These are phyloP conservation scores for Heliothis subflexa DNA, from an alignment of 1,140 invertebrate genomes.

Conservation along the genomic window DNA sequence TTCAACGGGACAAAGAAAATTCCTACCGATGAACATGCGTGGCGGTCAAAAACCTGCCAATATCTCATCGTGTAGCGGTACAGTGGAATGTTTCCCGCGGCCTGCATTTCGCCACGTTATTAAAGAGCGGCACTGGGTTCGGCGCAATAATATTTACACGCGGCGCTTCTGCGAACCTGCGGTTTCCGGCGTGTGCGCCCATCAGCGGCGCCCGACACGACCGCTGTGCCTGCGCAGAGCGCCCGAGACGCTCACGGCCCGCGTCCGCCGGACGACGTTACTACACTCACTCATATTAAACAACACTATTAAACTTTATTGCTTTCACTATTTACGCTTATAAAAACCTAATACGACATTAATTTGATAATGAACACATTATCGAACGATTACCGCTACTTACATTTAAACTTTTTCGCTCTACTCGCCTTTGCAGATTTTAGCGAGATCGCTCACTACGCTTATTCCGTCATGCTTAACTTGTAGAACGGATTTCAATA, in stretches of 20 bases:
- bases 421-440: not conserved
- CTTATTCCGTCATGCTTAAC: constrained; percentile 10
- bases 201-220: constrained; percentile 31
- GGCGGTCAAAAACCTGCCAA: constrained; percentile 55
- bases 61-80: constrained; percentile 60
- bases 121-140: constrained; percentile 51
- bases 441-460: not conserved
- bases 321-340: constrained; percentile 42
- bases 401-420: not conserved
- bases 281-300: constrained; percentile 39
- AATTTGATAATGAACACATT: constrained; percentile 35
- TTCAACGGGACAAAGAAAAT: constrained; percentile 51
- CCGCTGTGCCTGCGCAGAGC: not conserved
- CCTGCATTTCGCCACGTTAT: constrained; percentile 54
- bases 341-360: constrained; percentile 33
- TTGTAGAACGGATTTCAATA: constrained; percentile 38
- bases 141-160: constrained; percentile 71
- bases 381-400: not conserved
- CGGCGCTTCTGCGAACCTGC: constrained; percentile 69
- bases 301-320: constrained; percentile 39
- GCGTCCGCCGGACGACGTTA: constrained; percentile 44
- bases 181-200: constrained; percentile 62
- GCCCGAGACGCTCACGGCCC: constrained; percentile 10
- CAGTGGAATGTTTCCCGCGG: constrained; percentile 50
- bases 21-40: constrained; percentile 40